Conservation (phyloP, 2,113 vertebrate genomes). For the Hymenochirus boettgeri region DNA sequence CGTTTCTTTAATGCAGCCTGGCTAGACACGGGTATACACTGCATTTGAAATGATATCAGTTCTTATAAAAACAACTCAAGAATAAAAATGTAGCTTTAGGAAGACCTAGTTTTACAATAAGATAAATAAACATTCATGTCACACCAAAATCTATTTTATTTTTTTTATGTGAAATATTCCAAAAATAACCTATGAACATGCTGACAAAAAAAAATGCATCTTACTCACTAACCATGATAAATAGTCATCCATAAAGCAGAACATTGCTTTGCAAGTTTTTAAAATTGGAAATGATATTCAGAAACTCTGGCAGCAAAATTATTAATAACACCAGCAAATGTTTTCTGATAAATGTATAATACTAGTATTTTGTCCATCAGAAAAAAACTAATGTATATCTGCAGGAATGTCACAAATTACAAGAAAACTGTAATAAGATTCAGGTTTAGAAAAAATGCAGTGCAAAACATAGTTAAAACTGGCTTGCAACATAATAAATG, state of each 20-base stretch:
- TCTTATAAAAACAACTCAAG: background rate
- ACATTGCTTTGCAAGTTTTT: constrained; percentile 22
- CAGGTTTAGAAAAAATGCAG: background rate
- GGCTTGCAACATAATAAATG: too few relatives aligned
- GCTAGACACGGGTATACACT: too few relatives aligned
- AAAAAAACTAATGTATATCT: constrained; percentile 61
- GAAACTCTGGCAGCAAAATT: constrained; percentile 54
- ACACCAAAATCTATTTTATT: background rate
- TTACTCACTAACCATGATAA: constrained; percentile 27
- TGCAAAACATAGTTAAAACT: too few relatives aligned
- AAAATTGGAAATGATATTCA: constrained; percentile 46
- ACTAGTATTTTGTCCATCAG: constrained; percentile 53
- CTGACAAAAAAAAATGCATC: background rate
- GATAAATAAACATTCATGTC: constrained; percentile 10
- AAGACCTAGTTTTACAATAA: background rate
- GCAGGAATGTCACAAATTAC: constrained; percentile 61
- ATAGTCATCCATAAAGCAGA: constrained; percentile 41
- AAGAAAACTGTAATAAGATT: background rate
- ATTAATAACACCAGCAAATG: constrained; percentile 57
- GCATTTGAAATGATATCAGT: too few relatives aligned
- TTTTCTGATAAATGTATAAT: constrained; percentile 57
- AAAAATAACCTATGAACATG: constrained; percentile 14
- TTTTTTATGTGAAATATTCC: background rate
- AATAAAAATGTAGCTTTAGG: background rate
- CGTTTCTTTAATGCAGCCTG: too few relatives aligned